Percentiles rank a stretch among this genome's conserved stretches.
These are phyloP conservation scores for Empis stercorea DNA, from an alignment of 2,888 invertebrate genomes.

Conservation along the genomic window DNA sequence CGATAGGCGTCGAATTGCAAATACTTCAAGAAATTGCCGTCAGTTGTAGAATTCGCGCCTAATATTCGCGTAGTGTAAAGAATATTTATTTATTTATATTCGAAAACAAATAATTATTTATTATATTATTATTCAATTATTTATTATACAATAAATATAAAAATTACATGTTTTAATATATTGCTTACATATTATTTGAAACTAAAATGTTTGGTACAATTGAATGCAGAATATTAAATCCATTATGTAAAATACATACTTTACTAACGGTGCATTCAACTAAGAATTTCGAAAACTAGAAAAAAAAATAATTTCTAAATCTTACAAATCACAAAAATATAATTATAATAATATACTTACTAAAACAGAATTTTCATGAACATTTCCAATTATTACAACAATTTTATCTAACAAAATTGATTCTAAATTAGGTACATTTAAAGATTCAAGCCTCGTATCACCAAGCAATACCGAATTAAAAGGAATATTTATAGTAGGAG, in stretches of 20 bases:
- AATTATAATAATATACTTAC: too few relatives aligned
- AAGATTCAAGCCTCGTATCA: conserved; percentile 53
- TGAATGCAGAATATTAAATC: conserved; percentile 62
- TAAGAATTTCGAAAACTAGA: conserved; percentile 75
- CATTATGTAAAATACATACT: conserved; percentile 79
- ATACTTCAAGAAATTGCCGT: too few relatives aligned
- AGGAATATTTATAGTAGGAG: conserved; percentile 78
- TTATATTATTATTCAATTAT: too few relatives aligned
- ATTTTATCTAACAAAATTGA: conserved; percentile 46
- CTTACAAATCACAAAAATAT: background rate
- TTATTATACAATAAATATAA: too few relatives aligned
- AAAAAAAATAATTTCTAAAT: conserved; percentile 14
- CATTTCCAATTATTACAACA: conserved; percentile 65
- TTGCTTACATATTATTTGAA: too few relatives aligned
- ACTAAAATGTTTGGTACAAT: conserved; percentile 44
- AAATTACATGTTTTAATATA: too few relatives aligned
- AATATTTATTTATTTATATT: too few relatives aligned
- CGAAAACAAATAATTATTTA: too few relatives aligned
- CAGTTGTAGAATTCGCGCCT: too few relatives aligned
- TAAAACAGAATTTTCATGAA: conserved; percentile 63
- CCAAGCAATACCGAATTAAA: conserved; percentile 65
- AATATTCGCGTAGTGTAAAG: too few relatives aligned
- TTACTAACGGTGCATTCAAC: conserved; percentile 62
- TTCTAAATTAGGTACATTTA: conserved; percentile 50
- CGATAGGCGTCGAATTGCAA: too few relatives aligned